phyloP scores from a whole-genome alignment of 2,888 invertebrate genomes.

The Ophioninae sp. region DNA sequence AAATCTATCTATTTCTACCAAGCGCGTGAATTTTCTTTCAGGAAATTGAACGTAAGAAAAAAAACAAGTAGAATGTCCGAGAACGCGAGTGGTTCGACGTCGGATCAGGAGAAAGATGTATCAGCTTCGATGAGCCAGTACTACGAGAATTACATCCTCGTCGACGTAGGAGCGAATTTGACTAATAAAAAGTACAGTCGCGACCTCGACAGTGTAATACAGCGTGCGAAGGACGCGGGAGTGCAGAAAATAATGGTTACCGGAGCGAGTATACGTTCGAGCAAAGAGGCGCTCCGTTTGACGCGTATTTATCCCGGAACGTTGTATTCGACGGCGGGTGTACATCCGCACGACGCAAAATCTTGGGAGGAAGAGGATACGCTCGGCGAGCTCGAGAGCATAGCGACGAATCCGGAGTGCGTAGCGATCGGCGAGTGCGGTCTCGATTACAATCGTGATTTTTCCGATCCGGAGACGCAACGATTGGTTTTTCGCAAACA shows the following conservation, averaged over 20 bases:
- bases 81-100: conserved; percentile 71
- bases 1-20: too few relatives aligned
- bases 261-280: conserved; percentile 93
- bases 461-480: conserved; percentile 94
- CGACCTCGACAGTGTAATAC: conserved; percentile 95
- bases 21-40: not conserved
- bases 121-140: conserved; percentile 86
- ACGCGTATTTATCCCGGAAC: conserved; percentile 95
- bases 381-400: conserved; percentile 85
- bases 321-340: conserved; percentile 94
- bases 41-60: conserved; percentile 39
- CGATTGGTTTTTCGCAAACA: conserved; percentile 93
- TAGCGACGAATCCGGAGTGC: conserved; percentile 92
- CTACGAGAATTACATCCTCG: conserved; percentile 94
- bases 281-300: conserved; percentile 94
- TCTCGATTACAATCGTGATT: conserved; percentile 96
- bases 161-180: conserved; percentile 95
- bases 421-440: conserved; percentile 97
- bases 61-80: conserved; percentile 72
- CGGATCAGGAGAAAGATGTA: conserved; percentile 69
- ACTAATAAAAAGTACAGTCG: conserved; percentile 96
- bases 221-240: conserved; percentile 96
- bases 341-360: conserved; percentile 97
- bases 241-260: conserved; percentile 97
- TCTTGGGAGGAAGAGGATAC: conserved; percentile 87